phyloP scores from a whole-genome alignment of 2,888 invertebrate species.

The Teleiodes luculella region DNA sequence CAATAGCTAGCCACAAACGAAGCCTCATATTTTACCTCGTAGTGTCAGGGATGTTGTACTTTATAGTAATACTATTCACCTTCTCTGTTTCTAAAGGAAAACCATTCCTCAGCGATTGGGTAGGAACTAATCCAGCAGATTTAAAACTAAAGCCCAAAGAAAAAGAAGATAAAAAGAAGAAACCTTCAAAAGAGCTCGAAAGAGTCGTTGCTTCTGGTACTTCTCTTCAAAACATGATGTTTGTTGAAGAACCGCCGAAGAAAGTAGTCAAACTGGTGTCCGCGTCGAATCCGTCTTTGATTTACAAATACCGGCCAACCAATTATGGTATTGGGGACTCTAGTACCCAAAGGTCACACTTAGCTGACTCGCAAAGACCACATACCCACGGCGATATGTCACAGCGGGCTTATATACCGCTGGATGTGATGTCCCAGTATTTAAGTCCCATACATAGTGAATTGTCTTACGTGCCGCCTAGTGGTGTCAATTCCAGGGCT shows the following conservation, averaged over 20 bases:
- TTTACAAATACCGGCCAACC: slow-evolving; percentile 48
- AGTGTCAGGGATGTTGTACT: slow-evolving; percentile 38
- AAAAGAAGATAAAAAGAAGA: background rate
- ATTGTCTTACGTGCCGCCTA: background rate
- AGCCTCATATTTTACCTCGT: slow-evolving; percentile 48
- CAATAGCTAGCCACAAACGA: slow-evolving; percentile 46
- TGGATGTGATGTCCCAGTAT: no score
- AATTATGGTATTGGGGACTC: slow-evolving; percentile 1
- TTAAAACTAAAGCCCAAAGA: background rate
- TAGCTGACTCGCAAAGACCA: background rate
- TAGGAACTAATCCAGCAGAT: slow-evolving; percentile 28
- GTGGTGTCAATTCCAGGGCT: background rate
- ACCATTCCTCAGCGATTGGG: slow-evolving; percentile 45
- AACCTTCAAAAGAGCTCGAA: background rate
- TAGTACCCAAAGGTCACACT: background rate
- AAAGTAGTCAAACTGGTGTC: slow-evolving; percentile 61
- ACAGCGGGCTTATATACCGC: background rate
- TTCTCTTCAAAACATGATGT: slow-evolving; percentile 50
- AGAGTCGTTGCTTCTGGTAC: slow-evolving; percentile 29
- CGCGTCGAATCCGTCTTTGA: slow-evolving; percentile 52
- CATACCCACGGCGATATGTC: background rate
- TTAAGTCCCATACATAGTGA: background rate
- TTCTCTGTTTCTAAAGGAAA: slow-evolving; percentile 56
- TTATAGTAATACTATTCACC: slow-evolving; percentile 48
- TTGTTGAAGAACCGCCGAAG: slow-evolving; percentile 54